Evolutionary conservation across 2,797 vertebrate genomes (phyloP).

Genomic region (Threskiornis aethiopicus): DNA sequence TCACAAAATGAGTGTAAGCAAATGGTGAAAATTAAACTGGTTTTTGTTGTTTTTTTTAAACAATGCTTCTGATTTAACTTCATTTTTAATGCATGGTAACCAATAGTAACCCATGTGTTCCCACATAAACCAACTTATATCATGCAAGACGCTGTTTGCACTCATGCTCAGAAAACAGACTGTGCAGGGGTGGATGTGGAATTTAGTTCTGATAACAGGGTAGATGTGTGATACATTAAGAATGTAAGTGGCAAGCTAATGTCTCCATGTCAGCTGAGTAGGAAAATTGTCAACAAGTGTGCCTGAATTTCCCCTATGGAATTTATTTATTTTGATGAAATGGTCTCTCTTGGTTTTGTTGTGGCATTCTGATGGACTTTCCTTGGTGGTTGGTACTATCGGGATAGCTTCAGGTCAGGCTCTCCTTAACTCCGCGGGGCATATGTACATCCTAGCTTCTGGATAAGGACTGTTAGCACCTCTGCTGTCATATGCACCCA

Average conservation of each 20-base stretch:
- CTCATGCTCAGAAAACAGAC: slow-evolving; percentile 49
- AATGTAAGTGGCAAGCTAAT: slow-evolving; percentile 35
- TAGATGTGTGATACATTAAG: slow-evolving; percentile 45
- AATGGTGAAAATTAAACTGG: background rate
- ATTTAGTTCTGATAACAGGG: slow-evolving; percentile 51
- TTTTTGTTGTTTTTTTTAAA: background rate
- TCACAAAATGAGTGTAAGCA: slow-evolving; percentile 23
- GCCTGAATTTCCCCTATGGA: background rate
- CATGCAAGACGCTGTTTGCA: slow-evolving; percentile 54
- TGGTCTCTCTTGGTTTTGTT: background rate
- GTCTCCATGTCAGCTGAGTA: background rate
- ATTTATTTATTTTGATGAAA: background rate
- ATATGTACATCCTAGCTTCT: background rate
- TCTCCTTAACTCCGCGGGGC: background rate
- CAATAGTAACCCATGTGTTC: slow-evolving; percentile 45
- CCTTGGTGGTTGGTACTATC: background rate
- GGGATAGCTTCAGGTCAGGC: background rate
- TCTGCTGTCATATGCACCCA: background rate
- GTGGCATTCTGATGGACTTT: background rate
- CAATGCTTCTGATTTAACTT: slow-evolving; percentile 13
- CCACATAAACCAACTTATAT: slow-evolving; percentile 29
- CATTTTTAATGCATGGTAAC: slow-evolving; percentile 48
- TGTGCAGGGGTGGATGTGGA: slow-evolving; percentile 57
- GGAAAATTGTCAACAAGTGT: slow-evolving; percentile 17
- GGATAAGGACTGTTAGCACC: background rate